Percentiles rank a stretch among this genome's conserved stretches.
Evolutionary conservation across 2,888 invertebrate species (phyloP).

Genomic region (Aromia moschata): DNA sequence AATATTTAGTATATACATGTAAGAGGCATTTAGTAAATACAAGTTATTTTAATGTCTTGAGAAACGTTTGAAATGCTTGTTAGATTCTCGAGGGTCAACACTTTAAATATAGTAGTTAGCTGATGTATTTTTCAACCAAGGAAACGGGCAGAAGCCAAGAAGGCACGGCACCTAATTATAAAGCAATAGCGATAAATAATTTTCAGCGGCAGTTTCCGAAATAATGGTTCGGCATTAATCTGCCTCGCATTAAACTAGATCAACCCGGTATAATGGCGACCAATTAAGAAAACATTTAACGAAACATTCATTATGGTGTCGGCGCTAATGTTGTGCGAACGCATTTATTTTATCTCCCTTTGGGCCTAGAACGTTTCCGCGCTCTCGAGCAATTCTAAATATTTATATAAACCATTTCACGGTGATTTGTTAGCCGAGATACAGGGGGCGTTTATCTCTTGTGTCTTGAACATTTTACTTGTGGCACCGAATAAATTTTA

Average conservation of each 20-base stretch:
- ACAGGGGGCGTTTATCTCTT: conserved; percentile 6
- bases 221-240: conserved; percentile 31
- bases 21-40: too few species aligned
- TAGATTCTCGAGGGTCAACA: too few species aligned
- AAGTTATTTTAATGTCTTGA: too few species aligned
- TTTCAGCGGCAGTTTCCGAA: conserved; percentile 15
- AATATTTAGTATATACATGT: too few species aligned
- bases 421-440: conserved; percentile 19
- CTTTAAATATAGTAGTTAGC: too few species aligned
- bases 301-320: conserved; percentile 45
- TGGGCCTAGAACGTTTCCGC: conserved; percentile 34
- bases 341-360: conserved; percentile 44
- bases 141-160: too few species aligned
- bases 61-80: too few species aligned
- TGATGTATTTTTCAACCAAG: background rate
- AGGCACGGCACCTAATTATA: conserved; percentile 9
- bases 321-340: conserved; percentile 43
- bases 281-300: conserved; percentile 50
- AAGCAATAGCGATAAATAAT: conserved; percentile 16
- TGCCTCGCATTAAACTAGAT: conserved; percentile 43
- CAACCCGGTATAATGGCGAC: conserved; percentile 42
- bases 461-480: conserved; percentile 13
- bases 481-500: conserved; percentile 13
- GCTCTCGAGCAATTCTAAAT: conserved; percentile 37
- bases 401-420: conserved; percentile 38